These are phyloP conservation scores for Pangasius mekongensis DNA, from an alignment of 2,797 vertebrate genomes.

Conservation along the genomic window DNA sequence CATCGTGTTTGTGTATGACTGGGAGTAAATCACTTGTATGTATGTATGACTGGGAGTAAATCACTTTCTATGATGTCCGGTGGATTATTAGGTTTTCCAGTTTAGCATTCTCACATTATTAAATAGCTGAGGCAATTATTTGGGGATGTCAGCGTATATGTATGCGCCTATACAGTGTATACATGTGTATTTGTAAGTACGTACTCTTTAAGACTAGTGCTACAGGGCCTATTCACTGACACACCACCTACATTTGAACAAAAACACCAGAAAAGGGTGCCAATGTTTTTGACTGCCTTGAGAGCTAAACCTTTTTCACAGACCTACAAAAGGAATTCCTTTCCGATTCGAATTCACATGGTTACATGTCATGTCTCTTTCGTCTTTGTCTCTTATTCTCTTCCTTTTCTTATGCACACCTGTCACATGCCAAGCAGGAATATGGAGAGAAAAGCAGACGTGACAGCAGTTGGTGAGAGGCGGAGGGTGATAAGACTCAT, in stretches of 20 bases:
- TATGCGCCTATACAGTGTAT: neutral
- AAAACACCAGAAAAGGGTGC: slow-evolving; percentile 30
- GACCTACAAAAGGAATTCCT: slow-evolving; percentile 36
- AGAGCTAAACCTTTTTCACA: slow-evolving; percentile 43
- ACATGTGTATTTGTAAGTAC: neutral
- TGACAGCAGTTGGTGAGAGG: slow-evolving; percentile 31
- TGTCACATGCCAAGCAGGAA: slow-evolving; percentile 26
- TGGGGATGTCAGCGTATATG: no score
- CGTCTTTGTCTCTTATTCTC: neutral
- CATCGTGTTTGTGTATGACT: neutral
- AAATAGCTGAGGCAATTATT: neutral
- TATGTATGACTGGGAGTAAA: neutral
- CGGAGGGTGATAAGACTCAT: slow-evolving; percentile 34
- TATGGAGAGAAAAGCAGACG: slow-evolving; percentile 32
- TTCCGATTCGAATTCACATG: slow-evolving; percentile 36
- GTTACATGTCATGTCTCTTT: slow-evolving; percentile 23
- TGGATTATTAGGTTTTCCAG: neutral
- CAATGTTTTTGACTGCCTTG: slow-evolving; percentile 13
- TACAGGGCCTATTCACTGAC: neutral
- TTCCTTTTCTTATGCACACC: slow-evolving; percentile 13
- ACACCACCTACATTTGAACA: slow-evolving; percentile 37
- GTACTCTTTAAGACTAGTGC: neutral
- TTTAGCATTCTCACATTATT: neutral
- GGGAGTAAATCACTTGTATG: neutral
- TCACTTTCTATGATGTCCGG: neutral